phyloP scores from a whole-genome alignment of 2,113 vertebrate genomes.

The Struthidea cinerea region DNA sequence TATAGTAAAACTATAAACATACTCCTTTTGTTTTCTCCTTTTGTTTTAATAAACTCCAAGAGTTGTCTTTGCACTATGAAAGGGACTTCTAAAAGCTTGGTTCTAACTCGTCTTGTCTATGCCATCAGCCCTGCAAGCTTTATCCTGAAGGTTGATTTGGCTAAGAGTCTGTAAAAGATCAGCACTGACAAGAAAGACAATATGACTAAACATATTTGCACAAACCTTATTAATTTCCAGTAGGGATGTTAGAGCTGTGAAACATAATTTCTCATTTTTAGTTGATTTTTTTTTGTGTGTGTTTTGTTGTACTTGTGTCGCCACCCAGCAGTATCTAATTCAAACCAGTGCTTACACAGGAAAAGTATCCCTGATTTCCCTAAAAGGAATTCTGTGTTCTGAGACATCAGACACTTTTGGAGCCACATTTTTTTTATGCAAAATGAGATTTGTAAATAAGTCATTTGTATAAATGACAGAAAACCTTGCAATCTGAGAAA shows the following conservation, averaged over 20 bases:
- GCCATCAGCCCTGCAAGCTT: neutral
- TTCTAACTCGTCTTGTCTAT: accelerated
- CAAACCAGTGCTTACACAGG: neutral
- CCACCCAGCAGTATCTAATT: neutral
- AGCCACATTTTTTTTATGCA: neutral
- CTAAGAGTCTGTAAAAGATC: neutral
- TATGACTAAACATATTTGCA: neutral
- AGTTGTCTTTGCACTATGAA: neutral
- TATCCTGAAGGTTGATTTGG: neutral
- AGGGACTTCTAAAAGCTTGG: neutral
- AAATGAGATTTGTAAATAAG: neutral
- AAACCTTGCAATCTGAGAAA: neutral
- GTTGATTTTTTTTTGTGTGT: neutral
- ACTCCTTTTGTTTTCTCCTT: neutral
- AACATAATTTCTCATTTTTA: neutral
- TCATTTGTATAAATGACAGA: neutral
- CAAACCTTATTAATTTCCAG: neutral
- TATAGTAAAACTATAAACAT: neutral
- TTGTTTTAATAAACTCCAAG: neutral
- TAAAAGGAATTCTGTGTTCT: conserved; percentile 1
- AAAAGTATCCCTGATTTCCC: neutral
- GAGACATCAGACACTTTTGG: neutral
- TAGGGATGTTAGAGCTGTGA: neutral
- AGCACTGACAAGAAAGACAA: neutral
- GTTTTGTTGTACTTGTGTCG: neutral